Percentiles rank a stretch among this genome's conserved stretches.
Conservation (phyloP, 2,113 vertebrate species). For the Atrichornis clamosus region DNA sequence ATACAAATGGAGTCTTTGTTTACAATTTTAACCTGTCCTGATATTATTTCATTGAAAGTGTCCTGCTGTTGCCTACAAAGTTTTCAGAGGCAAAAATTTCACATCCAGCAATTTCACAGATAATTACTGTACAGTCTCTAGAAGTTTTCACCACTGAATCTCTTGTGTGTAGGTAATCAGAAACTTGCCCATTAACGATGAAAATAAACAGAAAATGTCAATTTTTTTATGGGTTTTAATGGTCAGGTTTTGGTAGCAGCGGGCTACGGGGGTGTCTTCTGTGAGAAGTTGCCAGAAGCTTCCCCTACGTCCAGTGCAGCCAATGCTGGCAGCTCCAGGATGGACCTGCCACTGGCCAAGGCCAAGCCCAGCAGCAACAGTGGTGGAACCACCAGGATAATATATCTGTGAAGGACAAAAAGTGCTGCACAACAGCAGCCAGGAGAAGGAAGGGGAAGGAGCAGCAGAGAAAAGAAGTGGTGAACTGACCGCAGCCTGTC, state of each 20-base stretch:
- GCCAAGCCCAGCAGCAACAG: background rate
- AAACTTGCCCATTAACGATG: background rate
- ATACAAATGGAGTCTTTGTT: background rate
- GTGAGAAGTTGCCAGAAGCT: background rate
- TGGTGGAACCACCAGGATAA: background rate
- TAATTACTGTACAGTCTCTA: background rate
- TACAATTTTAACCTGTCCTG: background rate
- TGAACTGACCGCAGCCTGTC: background rate
- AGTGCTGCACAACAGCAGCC: background rate
- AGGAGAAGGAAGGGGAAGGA: background rate
- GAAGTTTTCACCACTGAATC: background rate
- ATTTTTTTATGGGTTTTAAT: background rate
- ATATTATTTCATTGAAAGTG: background rate
- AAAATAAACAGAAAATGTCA: background rate
- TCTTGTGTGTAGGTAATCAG: background rate
- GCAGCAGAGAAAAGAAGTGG: background rate
- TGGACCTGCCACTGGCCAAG: too few species aligned
- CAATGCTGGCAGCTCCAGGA: background rate
- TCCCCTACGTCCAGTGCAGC: background rate
- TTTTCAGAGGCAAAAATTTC: background rate
- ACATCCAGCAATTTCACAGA: background rate
- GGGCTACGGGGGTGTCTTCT: too few species aligned
- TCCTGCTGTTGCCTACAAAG: background rate
- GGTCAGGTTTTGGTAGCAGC: background rate
- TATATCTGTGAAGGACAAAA: background rate